Evolutionary conservation across 2,797 vertebrate genomes (phyloP).

Genomic region (Eulemur coronatus): DNA sequence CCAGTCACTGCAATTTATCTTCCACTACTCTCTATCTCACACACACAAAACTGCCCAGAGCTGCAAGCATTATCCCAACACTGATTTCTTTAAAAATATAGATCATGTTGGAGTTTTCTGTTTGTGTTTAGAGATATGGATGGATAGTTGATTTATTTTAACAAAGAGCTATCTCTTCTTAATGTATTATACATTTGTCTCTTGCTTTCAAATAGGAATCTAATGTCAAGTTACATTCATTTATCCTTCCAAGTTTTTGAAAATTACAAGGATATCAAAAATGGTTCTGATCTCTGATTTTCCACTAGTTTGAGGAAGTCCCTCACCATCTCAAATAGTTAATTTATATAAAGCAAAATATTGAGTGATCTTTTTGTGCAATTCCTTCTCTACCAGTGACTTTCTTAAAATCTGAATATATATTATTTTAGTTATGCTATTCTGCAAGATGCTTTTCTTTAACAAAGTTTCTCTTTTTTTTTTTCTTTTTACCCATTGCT

Average conservation of each 20-base stretch:
- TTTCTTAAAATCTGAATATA: neutral
- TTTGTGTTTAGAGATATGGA: neutral
- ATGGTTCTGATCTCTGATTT: neutral
- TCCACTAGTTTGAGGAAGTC: neutral
- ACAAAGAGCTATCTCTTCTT: neutral
- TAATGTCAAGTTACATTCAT: slow-evolving; percentile 35
- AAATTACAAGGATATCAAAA: neutral
- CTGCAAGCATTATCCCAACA: neutral
- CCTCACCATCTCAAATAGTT: neutral
- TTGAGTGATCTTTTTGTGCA: neutral
- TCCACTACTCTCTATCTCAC: neutral
- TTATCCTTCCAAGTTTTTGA: slow-evolving; percentile 15
- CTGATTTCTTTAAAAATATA: slow-evolving; percentile 10
- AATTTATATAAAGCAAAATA: neutral
- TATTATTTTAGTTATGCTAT: neutral
- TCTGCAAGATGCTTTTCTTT: neutral
- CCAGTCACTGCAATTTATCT: slow-evolving; percentile 48
- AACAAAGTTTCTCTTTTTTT: neutral
- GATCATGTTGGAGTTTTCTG: neutral
- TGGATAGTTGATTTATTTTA: slow-evolving; percentile 27
- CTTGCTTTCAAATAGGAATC: neutral
- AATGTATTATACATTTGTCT: neutral
- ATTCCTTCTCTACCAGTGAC: neutral
- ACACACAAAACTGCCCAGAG: neutral
- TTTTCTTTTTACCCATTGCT: neutral